These are phyloP conservation scores for Scolanthus callimorphus DNA, from an alignment of 92 coral and sea anemone species.

Conservation along the genomic window DNA sequence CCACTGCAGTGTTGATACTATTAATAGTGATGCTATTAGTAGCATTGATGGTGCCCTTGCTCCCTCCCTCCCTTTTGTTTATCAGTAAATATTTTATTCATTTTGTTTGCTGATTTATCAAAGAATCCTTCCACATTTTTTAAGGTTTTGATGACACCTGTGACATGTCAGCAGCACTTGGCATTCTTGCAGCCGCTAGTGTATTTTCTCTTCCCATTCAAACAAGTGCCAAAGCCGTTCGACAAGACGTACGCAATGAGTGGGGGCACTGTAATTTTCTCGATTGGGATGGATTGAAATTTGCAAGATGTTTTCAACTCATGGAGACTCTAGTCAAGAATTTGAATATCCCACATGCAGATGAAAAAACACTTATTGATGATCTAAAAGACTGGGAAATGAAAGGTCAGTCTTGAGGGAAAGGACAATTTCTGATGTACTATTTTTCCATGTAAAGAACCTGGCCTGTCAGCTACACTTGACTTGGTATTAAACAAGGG, in stretches of 20 bases:
- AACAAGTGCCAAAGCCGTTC: conserved; percentile 53
- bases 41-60: no score
- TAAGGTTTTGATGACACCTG: conserved; percentile 72
- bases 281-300: conserved; percentile 50
- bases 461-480: no score
- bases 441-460: not conserved
- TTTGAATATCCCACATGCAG: conserved; percentile 32
- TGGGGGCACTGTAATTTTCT: conserved; percentile 90
- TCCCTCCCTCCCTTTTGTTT: no score
- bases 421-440: no score
- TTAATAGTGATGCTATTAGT: no score
- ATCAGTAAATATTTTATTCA: not conserved
- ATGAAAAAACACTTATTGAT: conserved; percentile 39
- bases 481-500: no score
- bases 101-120: not conserved
- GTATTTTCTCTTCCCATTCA: conserved; percentile 43
- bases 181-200: conserved; percentile 46
- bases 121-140: not conserved
- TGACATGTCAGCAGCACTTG: conserved; percentile 75
- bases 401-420: conserved; percentile 52
- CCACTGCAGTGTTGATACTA: no score
- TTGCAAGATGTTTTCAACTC: conserved; percentile 44
- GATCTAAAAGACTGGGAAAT: conserved; percentile 68
- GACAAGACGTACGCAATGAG: conserved; percentile 62
- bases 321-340: conserved; percentile 65